Evolutionary conservation across 2,888 invertebrate species (phyloP), one percentile per base, ranked within the genome.

Genomic region (Pemphredon lugubris): DNA sequence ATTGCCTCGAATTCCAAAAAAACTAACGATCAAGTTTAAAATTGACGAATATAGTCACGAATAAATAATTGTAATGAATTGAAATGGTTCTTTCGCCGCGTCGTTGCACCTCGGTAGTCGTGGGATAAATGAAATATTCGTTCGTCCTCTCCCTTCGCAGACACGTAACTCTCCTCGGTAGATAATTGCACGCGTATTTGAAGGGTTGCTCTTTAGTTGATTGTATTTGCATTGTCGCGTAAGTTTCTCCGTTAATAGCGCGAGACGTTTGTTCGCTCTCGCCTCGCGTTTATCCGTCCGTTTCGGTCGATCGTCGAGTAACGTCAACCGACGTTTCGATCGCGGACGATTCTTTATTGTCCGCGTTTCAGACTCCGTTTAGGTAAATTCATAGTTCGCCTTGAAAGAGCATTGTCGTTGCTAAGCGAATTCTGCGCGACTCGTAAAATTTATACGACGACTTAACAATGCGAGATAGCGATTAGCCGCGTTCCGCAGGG

Each of bases 181-280:
- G 9, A 20, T 37, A 9, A 20, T 51, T 51, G 30, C 7, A n/a
- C 20, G 20, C 16, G 37, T 40, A 40, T 55, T 39, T 34, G 23
- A 21, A n/a, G 20, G 26, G n/a, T 23, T 16, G 51, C 7, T 47
- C 39, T 50, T 47, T 13, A 16, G 13, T 40, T 42, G 13, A 48
- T 48, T 32, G 9, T 39, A 9, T 54, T 48, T 48, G 55, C 50
- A 39, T 47, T 16, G 47, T 32, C 54, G 54, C 60, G 71, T 70
- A 70, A 70, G 70, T 54, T n/a, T 55, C 47, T 40, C 71, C 42
- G 54, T 47, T 60, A 50, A 70, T 70, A 30, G 54, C 71, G 54
- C 37, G 2, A 16, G 37, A 54, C 71, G 70, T 70, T 55, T 30
- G 30, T 50, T 57, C 54, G 23, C 45, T 39, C 44, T 16, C 48